Base-by-base conservation (phyloP, 2,888 invertebrate genomes). In the Tillus elongatus region DNA sequence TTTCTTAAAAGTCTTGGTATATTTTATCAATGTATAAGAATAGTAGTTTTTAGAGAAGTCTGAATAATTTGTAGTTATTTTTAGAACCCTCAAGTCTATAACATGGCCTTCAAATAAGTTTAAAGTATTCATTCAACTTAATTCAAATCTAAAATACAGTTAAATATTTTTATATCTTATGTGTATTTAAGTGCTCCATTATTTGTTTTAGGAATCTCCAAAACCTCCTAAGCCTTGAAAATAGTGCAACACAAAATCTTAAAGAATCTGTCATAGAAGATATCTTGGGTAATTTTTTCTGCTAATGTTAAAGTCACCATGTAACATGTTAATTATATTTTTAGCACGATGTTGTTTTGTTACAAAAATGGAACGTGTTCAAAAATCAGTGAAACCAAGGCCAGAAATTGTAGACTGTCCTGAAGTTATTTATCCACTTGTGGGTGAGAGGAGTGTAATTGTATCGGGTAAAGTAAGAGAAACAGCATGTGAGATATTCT, bases 301-400 rank as follows among this genome's bases (percentile, higher is more conserved):
- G 3, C 9, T 39, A 39, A 8, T 12, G n/a, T 15, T 28, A 11
- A 10, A 19, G 24, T 19, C 24, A 8, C n/a, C 6, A 19, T 8
- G n/a, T 8, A 8, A 19, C 6, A 8, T 19, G 6, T 19, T 19
- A 8, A n/a, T 19, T 8, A 19, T 8, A 30, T 26, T 50, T 53
- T 11, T 68, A 79, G 85, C 88, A 11, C 75, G 89, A 46, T 81
- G 86, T 12, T 93, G 93, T 61, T 91, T 95, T 69, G 88, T 92
- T 10, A 86, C 87, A 2, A 79, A 74, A 16, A 70, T 77, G 19
- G 74, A 76, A 35, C 73, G 91, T 47, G 79, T 85, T 1, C 66
- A 70, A 43, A 70, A 71, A 52, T 66, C 74, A 51, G 57, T 59
- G 31, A 59, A 67, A 2, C 59, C 62, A 6, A 56, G 69, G 41